Base-by-base conservation (phyloP, 2,113 vertebrate species). In the Pavo muticus region DNA sequence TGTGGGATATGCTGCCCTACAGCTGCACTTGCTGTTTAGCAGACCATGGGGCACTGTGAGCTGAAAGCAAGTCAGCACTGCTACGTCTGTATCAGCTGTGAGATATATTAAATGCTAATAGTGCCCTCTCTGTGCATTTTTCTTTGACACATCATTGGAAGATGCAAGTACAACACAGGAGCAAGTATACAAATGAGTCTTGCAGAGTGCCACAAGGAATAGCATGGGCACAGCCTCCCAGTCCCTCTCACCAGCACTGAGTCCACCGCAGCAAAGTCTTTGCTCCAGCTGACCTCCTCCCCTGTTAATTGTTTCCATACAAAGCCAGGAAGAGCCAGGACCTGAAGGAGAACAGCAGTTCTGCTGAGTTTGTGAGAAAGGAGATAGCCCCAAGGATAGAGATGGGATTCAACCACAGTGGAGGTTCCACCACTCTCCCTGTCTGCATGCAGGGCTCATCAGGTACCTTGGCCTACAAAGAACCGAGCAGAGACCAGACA, bases 271-370 rank as follows among this genome's bases (percentile, higher is more conserved):
- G 98, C 98, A 92, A 99, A 99, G 88, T 99, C 99, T 97, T 99
- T 99, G 90, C 71, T 98, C 99, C 99, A 99, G 98, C 98, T 99
- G 91, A 99, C 97, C 10, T 98, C 97, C 94, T 99, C 99, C 32
- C 99, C 99, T 16, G 98, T 99, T 70, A 99, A 98, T 95, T 99
- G 99, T 91, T 99, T 99, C 99, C 99, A 99, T 91, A 99, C 99
- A 2, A 99, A 97, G 56, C 99, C 99, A 21, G 99, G 99, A 75
- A 99, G 98, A 91, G 99, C 99, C 97, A 99, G 91, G 37, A 99
- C 99, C 99, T 99, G 94, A 78, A 74, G 23, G 45, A 84, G 21
- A 79, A 65, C 15, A 69, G n/a, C 27, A 19, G 60, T 35, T 80
- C 80, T 81, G 50, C 19, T 56, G 30, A 71, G 27, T 44, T 8